A percentile compares a stretch with the other conserved stretches of the same genome.
phyloP scores from a whole-genome alignment of 1,140 invertebrate genomes.

The Oncopodura yosiiana region DNA sequence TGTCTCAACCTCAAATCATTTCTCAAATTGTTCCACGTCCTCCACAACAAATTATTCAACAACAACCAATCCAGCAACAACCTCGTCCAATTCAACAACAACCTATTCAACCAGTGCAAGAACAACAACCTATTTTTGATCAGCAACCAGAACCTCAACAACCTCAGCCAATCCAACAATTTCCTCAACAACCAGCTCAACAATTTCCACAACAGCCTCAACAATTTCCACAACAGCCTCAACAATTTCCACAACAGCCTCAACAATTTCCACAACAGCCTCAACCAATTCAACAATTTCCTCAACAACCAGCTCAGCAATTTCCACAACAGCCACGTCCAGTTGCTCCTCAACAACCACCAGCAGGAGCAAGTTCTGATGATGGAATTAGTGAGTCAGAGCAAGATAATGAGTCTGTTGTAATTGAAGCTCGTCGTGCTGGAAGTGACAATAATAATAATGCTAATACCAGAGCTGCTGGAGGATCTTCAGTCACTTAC shows the following conservation, averaged over 20 bases:
- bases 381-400: no score
- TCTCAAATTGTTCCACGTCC: background rate
- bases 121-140: background rate
- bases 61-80: background rate
- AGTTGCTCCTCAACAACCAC: background rate
- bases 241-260: background rate
- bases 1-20: background rate
- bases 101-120: background rate
- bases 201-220: background rate
- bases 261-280: background rate
- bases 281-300: background rate
- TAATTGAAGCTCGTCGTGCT: background rate
- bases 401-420: conserved; percentile 2
- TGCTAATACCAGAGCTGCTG: background rate
- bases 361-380: no score
- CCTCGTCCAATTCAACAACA: background rate
- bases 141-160: background rate
- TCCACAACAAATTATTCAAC: background rate
- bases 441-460: background rate
- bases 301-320: background rate
- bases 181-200: background rate
- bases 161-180: background rate
- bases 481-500: conserved; percentile 12
- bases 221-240: background rate
- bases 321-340: background rate